phyloP scores from a whole-genome alignment of 1,140 invertebrate species.

The Lutraria rhynchaena region DNA sequence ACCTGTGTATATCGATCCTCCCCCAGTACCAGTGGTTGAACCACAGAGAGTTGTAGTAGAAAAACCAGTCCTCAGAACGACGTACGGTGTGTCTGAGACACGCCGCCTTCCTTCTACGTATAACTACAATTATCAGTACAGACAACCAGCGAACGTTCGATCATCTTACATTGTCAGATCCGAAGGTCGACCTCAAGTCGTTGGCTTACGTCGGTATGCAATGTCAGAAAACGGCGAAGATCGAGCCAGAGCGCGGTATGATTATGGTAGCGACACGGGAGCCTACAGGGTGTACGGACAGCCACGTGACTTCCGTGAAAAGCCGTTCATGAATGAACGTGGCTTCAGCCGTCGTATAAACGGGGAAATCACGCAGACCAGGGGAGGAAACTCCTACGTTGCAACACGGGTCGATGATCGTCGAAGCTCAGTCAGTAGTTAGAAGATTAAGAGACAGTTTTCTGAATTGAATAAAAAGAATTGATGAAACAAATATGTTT shows the following conservation, averaged over 20 bases:
- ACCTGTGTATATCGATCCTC: conserved; percentile 26
- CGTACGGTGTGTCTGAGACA: conserved; percentile 19
- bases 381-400: not conserved
- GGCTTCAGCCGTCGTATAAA: conserved; percentile 54
- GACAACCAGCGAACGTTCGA: conserved; percentile 5
- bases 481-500: too few relatives aligned
- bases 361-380: not conserved
- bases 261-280: conserved; percentile 18
- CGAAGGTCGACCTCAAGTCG: not conserved
- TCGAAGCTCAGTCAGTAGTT: conserved; percentile 28
- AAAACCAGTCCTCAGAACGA: conserved; percentile 15
- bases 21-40: not conserved
- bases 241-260: not conserved
- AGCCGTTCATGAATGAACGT: conserved; percentile 67
- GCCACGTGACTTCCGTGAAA: conserved; percentile 65
- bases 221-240: conserved; percentile 24
- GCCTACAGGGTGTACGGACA: conserved; percentile 12
- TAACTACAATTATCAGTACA: conserved; percentile 4
- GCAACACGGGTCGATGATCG: not conserved
- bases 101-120: not conserved
- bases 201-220: conserved; percentile 11
- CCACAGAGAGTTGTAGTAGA: conserved; percentile 34
- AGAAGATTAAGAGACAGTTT: too few relatives aligned
- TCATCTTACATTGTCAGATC: conserved; percentile 14
- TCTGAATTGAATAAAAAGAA: too few relatives aligned